Base-by-base conservation (phyloP, 2,797 vertebrate species). In the Chiloscyllium punctatum region DNA sequence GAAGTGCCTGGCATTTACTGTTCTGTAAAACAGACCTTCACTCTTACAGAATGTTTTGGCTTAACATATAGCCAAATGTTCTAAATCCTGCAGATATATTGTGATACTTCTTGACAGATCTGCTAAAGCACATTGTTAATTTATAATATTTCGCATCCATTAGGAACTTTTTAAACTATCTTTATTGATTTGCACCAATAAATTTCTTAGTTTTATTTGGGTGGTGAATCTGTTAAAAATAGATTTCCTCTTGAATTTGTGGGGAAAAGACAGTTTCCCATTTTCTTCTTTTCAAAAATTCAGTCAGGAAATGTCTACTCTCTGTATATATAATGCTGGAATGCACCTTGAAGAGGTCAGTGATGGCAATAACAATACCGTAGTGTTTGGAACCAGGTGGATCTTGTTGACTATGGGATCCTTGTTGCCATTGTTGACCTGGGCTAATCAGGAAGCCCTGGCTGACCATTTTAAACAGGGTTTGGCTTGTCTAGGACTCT, bases 121-220 rank as follows among this genome's bases (percentile, higher is more conserved):
- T 72, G 69, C 51, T 94, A 33, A 51, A 94, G 23, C 68, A 94
- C 3, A 48, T 42, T 94, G 69, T 94, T 94, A 37, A 92, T 66
- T 92, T 66, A 94, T 72, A 94, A 94, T 91, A 91, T 91, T 68
- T 91, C 57, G 68, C 57, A 23, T 91, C 18, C 88, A n/a, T 91
- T 15, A 6, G 30, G n/a, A 91, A 66, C 88, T 66, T 66, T 91
- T 37, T 37, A 91, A 90, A 68, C 66, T 33, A 91, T 91, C 68
- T n/a, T 62, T 30, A 37, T 16, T 91, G 16, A 62, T 91, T 90
- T 37, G 15, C 88, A 37, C 33, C 18, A 18, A 37, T 13, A 90
- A 90, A 90, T 90, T 30, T 25, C 51, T 90, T 15, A 0, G 13
- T 88, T 33, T 90, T 5, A 33, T 33, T 90, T 33, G 53, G 21